These are phyloP conservation scores for Frankliniella intonsa DNA, from an alignment of 2,888 invertebrate species.

Conservation along the genomic window DNA sequence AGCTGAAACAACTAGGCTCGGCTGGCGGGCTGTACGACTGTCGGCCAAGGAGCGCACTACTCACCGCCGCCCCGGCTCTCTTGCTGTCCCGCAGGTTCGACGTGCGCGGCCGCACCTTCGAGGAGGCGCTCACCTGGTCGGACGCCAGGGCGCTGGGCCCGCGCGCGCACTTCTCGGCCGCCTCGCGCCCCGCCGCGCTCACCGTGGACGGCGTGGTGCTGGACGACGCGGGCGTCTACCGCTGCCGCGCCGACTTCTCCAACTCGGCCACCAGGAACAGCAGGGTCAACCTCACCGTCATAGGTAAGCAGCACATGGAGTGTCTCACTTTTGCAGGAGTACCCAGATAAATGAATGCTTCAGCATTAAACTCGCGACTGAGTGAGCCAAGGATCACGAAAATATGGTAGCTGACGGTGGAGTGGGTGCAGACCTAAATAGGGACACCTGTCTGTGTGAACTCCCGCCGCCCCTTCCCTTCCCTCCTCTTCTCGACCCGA, in stretches of 20 bases:
- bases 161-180: slow-evolving; percentile 48
- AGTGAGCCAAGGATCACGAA: too few species aligned
- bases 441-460: too few species aligned
- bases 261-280: slow-evolving; percentile 20
- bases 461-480: too few species aligned
- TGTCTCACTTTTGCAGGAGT: too few species aligned
- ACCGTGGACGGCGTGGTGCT: slow-evolving; percentile 47
- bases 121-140: slow-evolving; percentile 49
- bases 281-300: slow-evolving; percentile 23
- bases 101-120: slow-evolving; percentile 49
- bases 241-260: slow-evolving; percentile 18
- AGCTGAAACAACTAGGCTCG: too few species aligned
- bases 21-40: too few species aligned
- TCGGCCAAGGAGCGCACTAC: too few species aligned
- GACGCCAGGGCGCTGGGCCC: slow-evolving; percentile 49
- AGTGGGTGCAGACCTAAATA: too few species aligned
- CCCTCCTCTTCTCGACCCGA: too few species aligned
- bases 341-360: too few species aligned
- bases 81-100: slow-evolving; percentile 45
- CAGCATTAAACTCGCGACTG: too few species aligned
- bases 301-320: background rate
- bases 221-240: slow-evolving; percentile 16
- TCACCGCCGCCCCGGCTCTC: background rate
- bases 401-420: too few species aligned
- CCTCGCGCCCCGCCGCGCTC: slow-evolving; percentile 47